Conservation (phyloP, 1,140 invertebrate species). For the Spodoptera litura region DNA sequence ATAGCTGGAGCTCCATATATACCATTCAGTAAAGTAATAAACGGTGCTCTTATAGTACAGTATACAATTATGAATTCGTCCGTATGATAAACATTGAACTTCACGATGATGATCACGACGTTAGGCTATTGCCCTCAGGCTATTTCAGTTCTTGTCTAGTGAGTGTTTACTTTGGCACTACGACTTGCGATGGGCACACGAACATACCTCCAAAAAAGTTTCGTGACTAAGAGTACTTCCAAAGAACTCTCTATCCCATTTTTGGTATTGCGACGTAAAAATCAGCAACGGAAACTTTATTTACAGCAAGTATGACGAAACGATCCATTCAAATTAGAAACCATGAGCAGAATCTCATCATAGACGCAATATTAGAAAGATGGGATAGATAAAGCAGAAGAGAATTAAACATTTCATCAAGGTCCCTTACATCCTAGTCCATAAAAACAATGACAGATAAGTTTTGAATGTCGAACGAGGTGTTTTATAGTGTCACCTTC, state of each 20-base stretch:
- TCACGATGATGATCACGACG: slow-evolving; percentile 50
- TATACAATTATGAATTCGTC: neutral
- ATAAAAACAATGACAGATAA: neutral
- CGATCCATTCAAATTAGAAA: too few species aligned
- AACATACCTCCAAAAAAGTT: slow-evolving; percentile 11
- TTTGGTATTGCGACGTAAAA: neutral
- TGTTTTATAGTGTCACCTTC: neutral
- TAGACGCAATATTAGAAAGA: too few species aligned
- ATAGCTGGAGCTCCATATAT: too few species aligned
- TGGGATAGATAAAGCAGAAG: too few species aligned
- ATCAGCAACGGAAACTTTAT: too few species aligned
- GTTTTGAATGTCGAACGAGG: neutral
- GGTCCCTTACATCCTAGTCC: neutral
- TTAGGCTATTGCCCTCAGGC: slow-evolving; percentile 67
- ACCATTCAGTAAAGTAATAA: neutral
- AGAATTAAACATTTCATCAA: too few species aligned
- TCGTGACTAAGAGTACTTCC: neutral
- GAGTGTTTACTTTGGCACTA: slow-evolving; percentile 67
- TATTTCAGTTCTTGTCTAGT: slow-evolving; percentile 60
- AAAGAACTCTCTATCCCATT: slow-evolving; percentile 13
- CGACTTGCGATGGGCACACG: slow-evolving; percentile 29
- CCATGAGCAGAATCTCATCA: too few species aligned
- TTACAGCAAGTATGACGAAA: too few species aligned
- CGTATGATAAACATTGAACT: slow-evolving; percentile 58
- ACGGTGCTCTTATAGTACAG: neutral